Evolutionary conservation across 2,797 vertebrate species (phyloP), one percentile per base, ranked within the genome.

Genomic region (Tapirus indicus): DNA sequence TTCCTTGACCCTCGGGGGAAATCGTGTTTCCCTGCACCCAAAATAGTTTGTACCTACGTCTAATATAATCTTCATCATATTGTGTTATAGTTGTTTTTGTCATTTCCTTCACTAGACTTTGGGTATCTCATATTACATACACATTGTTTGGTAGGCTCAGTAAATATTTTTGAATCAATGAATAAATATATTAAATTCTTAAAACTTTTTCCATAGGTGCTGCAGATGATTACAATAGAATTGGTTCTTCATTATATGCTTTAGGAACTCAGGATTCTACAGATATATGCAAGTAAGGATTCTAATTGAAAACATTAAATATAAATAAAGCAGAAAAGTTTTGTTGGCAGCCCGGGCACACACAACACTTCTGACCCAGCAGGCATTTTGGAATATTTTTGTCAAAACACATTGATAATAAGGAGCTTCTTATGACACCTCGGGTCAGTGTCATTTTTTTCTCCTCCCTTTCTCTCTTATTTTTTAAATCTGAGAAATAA

Each of bases 191-290:
- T 80, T 98, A 97, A 98, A 97, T 79, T 86, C 95, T 97, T 25
- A 87, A 98, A 68, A 94, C 38, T 95, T 98, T 98, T 72, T 97
- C 85, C 96, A 38, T 97, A 99, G 99, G 99, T 98, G 99, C 99
- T 98, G 99, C 99, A 14, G 99, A 99, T 84, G 99, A 99, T 98
- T 99, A 99, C 99, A 99, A 99, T 99, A 99, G 99, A 99, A 99
- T 99, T 98, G 99, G 99, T 94, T 99, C 99, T 95, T 99, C 99
- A 20, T 98, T 99, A 86, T 99, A 99, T 98, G 98, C 99, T 18
- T 98, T 99, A 98, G 99, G 99, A 98, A 99, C 99, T 0, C 99
- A 99, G 98, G 99, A 99, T 98, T 99, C 99, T 96, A 99, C 99
- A 86, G 99, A 99, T 97, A 99, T 99, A 98, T 99, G 99, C 99